Conservation (phyloP, 2,888 invertebrate species). For the Antitype chi region DNA sequence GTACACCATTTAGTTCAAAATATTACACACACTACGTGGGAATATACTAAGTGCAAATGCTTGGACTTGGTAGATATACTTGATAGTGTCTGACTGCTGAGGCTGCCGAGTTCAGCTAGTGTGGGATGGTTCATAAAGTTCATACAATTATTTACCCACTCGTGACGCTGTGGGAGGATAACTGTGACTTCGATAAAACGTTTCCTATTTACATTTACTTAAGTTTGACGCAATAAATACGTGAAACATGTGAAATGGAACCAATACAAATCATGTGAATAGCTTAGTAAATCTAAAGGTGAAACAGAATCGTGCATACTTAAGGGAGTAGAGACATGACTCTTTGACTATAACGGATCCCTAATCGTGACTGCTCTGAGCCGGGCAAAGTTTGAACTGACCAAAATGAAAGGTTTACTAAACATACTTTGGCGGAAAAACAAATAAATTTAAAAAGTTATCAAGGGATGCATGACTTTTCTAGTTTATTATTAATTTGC, state of each 20-base stretch:
- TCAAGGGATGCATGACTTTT: not conserved
- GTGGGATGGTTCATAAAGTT: conserved; percentile 57
- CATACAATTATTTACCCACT: conserved; percentile 56
- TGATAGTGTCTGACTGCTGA: conserved; percentile 20
- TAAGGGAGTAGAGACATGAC: conserved; percentile 14
- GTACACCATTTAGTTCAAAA: conserved; percentile 25
- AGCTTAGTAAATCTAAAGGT: conserved; percentile 50
- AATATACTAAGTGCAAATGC: conserved; percentile 37
- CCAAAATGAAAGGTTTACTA: conserved; percentile 27
- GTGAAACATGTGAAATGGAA: conserved; percentile 31
- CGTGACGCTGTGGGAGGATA: conserved; percentile 44
- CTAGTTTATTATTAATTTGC: not conserved
- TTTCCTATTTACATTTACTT: conserved; percentile 37
- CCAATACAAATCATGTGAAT: conserved; percentile 41
- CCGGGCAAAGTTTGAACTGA: conserved; percentile 23
- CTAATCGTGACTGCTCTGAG: conserved; percentile 44
- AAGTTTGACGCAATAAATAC: conserved; percentile 38
- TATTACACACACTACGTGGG: conserved; percentile 45
- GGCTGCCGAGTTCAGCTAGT: conserved; percentile 50
- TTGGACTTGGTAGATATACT: conserved; percentile 14
- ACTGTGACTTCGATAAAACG: conserved; percentile 40
- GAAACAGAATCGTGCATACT: conserved; percentile 49
- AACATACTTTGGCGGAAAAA: not conserved
- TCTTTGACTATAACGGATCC: conserved; percentile 47
- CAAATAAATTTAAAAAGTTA: not conserved